Conservation (phyloP, 1,140 invertebrate genomes). For the Spodoptera litura region DNA sequence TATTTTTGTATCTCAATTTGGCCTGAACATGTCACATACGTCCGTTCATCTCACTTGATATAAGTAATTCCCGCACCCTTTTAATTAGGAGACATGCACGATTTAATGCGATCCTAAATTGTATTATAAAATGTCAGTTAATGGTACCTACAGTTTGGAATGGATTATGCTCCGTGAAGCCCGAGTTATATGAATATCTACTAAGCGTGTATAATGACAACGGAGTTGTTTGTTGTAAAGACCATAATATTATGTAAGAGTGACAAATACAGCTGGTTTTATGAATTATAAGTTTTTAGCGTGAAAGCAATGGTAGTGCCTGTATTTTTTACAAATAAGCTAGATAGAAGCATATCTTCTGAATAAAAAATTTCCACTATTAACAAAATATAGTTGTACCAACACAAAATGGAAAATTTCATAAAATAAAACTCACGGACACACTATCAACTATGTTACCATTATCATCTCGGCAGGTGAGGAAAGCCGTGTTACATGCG, state of each 20-base stretch:
- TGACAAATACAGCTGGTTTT: too few relatives aligned
- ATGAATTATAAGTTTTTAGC: too few relatives aligned
- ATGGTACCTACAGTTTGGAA: background rate
- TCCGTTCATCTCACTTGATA: slow-evolving; percentile 24
- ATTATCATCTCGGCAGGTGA: slow-evolving; percentile 13
- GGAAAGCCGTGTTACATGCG: slow-evolving; percentile 22
- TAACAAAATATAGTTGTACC: too few relatives aligned
- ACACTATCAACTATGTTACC: background rate
- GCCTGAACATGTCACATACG: slow-evolving; percentile 7
- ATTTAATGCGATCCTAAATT: slow-evolving; percentile 24
- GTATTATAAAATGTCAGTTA: slow-evolving; percentile 13
- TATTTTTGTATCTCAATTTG: slow-evolving; percentile 17
- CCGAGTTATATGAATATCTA: too few relatives aligned
- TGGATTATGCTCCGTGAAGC: background rate
- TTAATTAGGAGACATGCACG: slow-evolving; percentile 1
- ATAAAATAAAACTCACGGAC: slow-evolving; percentile 9
- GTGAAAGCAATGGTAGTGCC: too few relatives aligned
- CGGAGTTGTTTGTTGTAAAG: too few relatives aligned
- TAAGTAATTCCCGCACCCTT: slow-evolving; percentile 23
- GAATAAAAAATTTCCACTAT: too few relatives aligned
- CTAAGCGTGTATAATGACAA: too few relatives aligned
- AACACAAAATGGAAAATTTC: too few relatives aligned
- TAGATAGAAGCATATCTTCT: too few relatives aligned
- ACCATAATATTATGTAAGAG: too few relatives aligned
- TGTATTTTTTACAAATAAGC: too few relatives aligned